phyloP scores from a whole-genome alignment of 2,888 invertebrate genomes.

The Cantharis lateralis region DNA sequence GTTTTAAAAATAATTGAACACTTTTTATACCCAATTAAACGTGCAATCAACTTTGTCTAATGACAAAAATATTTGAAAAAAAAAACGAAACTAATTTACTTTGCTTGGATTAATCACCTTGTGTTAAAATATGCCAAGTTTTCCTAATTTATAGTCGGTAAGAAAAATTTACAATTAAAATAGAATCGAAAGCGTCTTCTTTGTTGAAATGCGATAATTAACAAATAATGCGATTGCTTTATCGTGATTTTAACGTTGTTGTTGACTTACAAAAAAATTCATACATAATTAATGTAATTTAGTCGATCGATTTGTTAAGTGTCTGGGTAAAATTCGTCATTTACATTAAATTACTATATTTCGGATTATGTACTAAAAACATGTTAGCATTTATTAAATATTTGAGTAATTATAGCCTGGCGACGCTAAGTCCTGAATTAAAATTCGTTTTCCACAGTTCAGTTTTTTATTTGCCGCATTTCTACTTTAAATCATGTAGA shows the following conservation, averaged over 20 bases:
- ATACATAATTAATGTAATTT: constrained; percentile 3
- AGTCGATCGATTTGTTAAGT: not conserved
- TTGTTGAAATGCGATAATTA: not conserved
- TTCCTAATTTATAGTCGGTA: constrained; percentile 1
- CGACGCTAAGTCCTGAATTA: not conserved
- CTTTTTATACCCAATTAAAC: too few relatives aligned
- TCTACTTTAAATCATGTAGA: not conserved
- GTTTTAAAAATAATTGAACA: not conserved
- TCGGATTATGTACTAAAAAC: not conserved
- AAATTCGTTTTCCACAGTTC: not conserved
- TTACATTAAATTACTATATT: not conserved
- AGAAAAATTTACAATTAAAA: constrained; percentile 4
- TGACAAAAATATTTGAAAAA: not conserved
- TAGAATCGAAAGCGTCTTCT: constrained; percentile 1
- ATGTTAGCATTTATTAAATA: not conserved
- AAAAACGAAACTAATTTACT: not conserved
- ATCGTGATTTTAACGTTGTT: not conserved
- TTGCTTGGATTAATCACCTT: not conserved
- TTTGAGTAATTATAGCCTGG: not conserved
- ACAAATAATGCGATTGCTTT: not conserved
- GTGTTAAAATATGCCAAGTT: not conserved
- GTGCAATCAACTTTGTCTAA: not conserved
- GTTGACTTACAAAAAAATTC: not conserved
- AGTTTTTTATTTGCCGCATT: not conserved
- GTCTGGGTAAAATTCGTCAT: not conserved